Base-by-base conservation (phyloP, 2,113 vertebrate species). In the Lasiurus cinereus region DNA sequence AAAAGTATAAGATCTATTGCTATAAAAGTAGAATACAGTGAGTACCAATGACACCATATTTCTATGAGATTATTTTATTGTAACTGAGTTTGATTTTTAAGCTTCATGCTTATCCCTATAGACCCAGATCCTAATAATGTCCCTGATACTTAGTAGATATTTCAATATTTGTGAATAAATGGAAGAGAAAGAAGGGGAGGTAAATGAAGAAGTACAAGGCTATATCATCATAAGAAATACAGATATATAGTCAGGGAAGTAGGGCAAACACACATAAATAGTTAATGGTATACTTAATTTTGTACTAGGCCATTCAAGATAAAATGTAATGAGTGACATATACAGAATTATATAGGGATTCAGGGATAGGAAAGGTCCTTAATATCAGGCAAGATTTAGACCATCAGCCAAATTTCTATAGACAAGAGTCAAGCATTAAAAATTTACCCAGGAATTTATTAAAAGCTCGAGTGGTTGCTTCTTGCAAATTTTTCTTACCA, bases 401-500 rank as follows among this genome's bases (percentile, higher is more conserved):
- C 66, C 9, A 73, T 62, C 36, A 72, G 27, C 22, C 79, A 54
- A 3, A 93, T 92, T 87, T 95, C 79, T 70, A 83, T 29, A 24
- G 22, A 6, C 46, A 82, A 78, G 52, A 76, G 59, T 84, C 48
- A 77, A 82, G 62, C 54, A 92, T 84, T 70, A 78, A 84, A 84
- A 91, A 91, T 88, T 93, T 83, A 43, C 70, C 50, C 83, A 95
- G 33, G 59, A 94, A 82, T 91, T 89, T 66, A 39, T 83, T 16
- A 86, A 83, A 96, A 86, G 54, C 62, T 74, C 43, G 59, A 84
- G 22, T 64, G 66, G 94, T 46, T 73, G 56, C 14, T 93, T 95
- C 79, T 95, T 67, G 43, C 39, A 91, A 88, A 52, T 13, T 67
- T 94, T 93, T 94, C 77, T 72, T 73, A 69, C 33, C 33, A 89